Evolutionary conservation across 2,113 vertebrate species (phyloP).

Genomic region (Dicaeum eximium): DNA sequence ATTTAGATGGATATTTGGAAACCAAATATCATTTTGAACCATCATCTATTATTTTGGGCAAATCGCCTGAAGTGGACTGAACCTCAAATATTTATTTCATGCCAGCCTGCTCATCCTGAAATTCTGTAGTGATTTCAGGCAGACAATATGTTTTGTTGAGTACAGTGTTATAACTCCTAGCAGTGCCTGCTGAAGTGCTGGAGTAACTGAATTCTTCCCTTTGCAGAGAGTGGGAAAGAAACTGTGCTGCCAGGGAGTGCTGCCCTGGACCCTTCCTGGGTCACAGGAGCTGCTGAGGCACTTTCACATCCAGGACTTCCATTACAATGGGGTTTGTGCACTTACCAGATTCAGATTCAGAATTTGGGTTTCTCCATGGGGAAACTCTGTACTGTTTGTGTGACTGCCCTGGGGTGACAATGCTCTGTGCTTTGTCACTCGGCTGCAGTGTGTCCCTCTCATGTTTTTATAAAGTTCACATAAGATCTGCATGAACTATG

Average conservation of each 20-base stretch:
- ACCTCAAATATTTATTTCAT: background rate
- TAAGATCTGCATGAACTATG: background rate
- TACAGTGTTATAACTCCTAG: background rate
- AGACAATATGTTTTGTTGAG: background rate
- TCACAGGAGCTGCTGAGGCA: background rate
- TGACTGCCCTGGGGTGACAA: background rate
- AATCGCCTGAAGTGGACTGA: background rate
- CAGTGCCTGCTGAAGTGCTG: background rate
- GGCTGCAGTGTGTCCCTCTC: background rate
- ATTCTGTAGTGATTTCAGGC: background rate
- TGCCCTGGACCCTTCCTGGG: background rate
- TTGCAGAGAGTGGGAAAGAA: background rate
- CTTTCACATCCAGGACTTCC: background rate
- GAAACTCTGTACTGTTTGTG: background rate
- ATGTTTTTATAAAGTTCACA: background rate
- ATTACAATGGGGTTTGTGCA: background rate
- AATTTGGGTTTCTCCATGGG: background rate
- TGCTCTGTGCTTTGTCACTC: background rate
- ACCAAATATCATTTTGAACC: background rate
- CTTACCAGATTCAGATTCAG: background rate
- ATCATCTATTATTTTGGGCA: slow-evolving; percentile 6
- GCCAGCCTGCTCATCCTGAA: background rate
- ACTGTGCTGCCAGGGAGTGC: background rate
- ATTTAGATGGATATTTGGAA: slow-evolving; percentile 11
- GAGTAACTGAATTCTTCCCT: background rate